Conservation (phyloP, 1,140 invertebrate species). For the Hydropsyche tenuis region DNA sequence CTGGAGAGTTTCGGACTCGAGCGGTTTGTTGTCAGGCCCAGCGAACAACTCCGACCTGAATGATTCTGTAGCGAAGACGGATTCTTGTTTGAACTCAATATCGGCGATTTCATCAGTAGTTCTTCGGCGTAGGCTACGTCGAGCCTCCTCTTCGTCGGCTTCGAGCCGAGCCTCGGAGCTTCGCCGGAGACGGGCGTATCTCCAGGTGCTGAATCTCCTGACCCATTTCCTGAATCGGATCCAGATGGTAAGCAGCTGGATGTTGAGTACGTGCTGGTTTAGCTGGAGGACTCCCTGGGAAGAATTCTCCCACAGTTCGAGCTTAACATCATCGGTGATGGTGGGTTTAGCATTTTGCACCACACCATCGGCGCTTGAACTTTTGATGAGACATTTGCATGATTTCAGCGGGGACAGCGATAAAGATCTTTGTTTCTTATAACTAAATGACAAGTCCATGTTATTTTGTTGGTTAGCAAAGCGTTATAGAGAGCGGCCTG, state of each 20-base stretch:
- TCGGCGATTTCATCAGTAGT: slow-evolving; percentile 66
- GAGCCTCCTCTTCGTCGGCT: slow-evolving; percentile 69
- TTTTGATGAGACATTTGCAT: slow-evolving; percentile 27
- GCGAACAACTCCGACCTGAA: slow-evolving; percentile 81
- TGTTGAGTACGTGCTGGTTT: slow-evolving; percentile 63
- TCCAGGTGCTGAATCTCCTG: slow-evolving; percentile 76
- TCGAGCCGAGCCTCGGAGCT: slow-evolving; percentile 62
- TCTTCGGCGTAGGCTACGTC: slow-evolving; percentile 70
- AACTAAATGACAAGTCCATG: not conserved
- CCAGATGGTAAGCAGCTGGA: slow-evolving; percentile 75
- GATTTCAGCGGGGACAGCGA: slow-evolving; percentile 30
- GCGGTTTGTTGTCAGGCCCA: slow-evolving; percentile 80
- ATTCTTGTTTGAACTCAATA: slow-evolving; percentile 64
- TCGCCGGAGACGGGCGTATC: slow-evolving; percentile 66
- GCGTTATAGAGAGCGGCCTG: slow-evolving; percentile 19
- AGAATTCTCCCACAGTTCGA: slow-evolving; percentile 54
- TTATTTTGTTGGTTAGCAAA: not conserved
- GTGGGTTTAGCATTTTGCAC: slow-evolving; percentile 19
- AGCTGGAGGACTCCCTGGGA: slow-evolving; percentile 59
- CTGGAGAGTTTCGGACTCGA: slow-evolving; percentile 83
- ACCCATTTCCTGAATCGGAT: slow-evolving; percentile 86
- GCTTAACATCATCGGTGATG: not conserved
- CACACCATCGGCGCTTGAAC: slow-evolving; percentile 24
- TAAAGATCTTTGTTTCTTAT: slow-evolving; percentile 30
- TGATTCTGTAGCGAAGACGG: slow-evolving; percentile 80